A percentile compares a stretch with the other conserved stretches of the same genome.
These are phyloP conservation scores for Drosophila neonasuta DNA, from an alignment of 2,888 invertebrate genomes.

Conservation along the genomic window DNA sequence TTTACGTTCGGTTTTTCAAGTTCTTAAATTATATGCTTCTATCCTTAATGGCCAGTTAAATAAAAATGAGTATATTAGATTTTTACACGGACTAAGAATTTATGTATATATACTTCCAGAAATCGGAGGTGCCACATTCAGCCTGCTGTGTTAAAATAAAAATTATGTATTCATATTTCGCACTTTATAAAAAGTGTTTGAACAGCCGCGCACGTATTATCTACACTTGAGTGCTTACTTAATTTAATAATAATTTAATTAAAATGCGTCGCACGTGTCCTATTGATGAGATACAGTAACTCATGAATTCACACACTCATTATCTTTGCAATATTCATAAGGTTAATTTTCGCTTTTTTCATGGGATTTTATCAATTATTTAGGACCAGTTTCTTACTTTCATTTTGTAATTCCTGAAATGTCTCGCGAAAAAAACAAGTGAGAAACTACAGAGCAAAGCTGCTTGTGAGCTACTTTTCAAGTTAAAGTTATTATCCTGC, in stretches of 20 bases:
- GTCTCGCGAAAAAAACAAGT: constrained; percentile 15
- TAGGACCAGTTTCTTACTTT: background rate
- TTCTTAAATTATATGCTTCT: too few relatives aligned
- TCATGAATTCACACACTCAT: background rate
- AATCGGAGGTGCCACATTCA: too few relatives aligned
- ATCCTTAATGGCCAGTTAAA: too few relatives aligned
- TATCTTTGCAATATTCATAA: constrained; percentile 25
- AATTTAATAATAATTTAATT: constrained; percentile 5
- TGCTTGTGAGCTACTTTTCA: constrained; percentile 67
- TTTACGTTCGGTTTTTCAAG: too few relatives aligned
- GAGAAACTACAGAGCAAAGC: constrained; percentile 59
- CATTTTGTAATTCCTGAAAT: background rate
- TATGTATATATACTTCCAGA: too few relatives aligned
- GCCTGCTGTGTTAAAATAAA: background rate
- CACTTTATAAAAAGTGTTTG: background rate
- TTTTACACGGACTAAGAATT: too few relatives aligned
- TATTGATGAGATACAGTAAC: background rate
- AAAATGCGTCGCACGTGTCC: background rate
- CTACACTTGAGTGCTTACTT: background rate
- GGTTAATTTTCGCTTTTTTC: constrained; percentile 26
- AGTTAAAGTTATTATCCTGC: constrained; percentile 66
- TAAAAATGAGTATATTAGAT: too few relatives aligned
- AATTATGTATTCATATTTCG: constrained; percentile 2
- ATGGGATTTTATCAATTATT: constrained; percentile 11
- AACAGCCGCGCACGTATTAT: constrained; percentile 1